phyloP scores from a whole-genome alignment of 2,888 invertebrate genomes.

The Phoenoteleia sp. region DNA sequence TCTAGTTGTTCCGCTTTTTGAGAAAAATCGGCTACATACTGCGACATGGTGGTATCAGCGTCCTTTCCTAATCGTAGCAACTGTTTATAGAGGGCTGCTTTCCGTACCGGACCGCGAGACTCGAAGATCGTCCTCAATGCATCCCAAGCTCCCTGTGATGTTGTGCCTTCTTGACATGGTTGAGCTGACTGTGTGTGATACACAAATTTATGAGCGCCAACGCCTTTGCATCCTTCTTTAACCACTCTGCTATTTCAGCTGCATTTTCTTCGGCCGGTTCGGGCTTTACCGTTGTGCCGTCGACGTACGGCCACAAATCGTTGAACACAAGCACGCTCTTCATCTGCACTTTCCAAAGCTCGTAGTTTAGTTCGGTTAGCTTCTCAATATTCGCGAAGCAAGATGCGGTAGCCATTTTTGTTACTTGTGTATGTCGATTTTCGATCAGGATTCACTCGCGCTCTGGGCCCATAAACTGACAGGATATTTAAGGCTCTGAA shows the following conservation, averaged over 20 bases:
- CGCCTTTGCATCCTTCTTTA: slow-evolving; percentile 58
- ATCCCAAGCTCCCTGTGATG: slow-evolving; percentile 21
- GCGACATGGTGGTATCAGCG: slow-evolving; percentile 33
- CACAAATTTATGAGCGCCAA: slow-evolving; percentile 55
- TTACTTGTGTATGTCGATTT: slow-evolving; percentile 21
- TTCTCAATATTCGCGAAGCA: background rate
- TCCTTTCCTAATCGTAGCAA: slow-evolving; percentile 60
- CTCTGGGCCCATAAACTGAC: background rate
- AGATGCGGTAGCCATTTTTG: slow-evolving; percentile 45
- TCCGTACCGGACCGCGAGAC: slow-evolving; percentile 70
- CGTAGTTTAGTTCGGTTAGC: background rate
- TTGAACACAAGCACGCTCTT: background rate
- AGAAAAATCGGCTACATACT: slow-evolving; percentile 62
- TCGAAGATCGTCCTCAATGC: slow-evolving; percentile 38
- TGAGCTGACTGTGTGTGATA: slow-evolving; percentile 34
- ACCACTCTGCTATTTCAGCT: slow-evolving; percentile 13
- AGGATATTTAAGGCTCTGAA: background rate
- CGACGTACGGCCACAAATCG: background rate
- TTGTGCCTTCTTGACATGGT: slow-evolving; percentile 8
- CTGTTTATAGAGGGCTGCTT: slow-evolving; percentile 33
- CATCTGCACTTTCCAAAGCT: background rate
- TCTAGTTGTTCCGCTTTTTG: slow-evolving; percentile 40
- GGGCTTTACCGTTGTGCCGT: slow-evolving; percentile 25
- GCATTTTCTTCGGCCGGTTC: background rate
- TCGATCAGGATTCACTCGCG: slow-evolving; percentile 4